Evolutionary conservation across 2,888 invertebrate species (phyloP), one percentile per base, ranked within the genome.

Genomic region (Macaria liturata): DNA sequence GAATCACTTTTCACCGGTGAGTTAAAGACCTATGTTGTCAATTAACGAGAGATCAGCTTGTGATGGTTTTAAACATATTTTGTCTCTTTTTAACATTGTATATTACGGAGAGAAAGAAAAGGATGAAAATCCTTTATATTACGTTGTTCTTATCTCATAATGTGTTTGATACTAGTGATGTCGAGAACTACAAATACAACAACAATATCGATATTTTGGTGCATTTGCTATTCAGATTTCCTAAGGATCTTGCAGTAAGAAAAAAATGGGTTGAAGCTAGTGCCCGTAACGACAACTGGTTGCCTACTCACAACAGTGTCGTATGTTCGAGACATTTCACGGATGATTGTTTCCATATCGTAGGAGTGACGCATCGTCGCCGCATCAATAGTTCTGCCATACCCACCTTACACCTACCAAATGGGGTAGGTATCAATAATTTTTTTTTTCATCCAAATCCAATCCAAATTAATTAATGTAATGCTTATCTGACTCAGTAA

Each of bases 1-100:
- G 59, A 9, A 52, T 59, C 9, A 49, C 51, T 42, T 59, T 59
- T 59, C 59, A 59, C 34, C 44, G 59, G 59, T 59, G 51, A 59
- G 59, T 54, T 42, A 37, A 37, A 37, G 0, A n/a, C 20, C 20
- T 20, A 20, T 20, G 20, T 20, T 20, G 20, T 20, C 20, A 20
- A 20, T 20, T 20, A 20, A 20, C 20, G 20, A 20, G 20, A 20
- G 20, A 20, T 20, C 20, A 20, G 20, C 20, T 20, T 20, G 20
- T 1, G 20, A 20, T 20, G 20, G 20, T 20, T 20, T 20, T 20
- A 2, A 1, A 20, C 20, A 20, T 20, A 1, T 20, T 20, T 20
- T 20, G 1, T 20, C 20, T 20, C 20, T 20, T 20, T 20, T 20
- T 20, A 20, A 20, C 20, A 20, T 20, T 20, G 20, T 20, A 20